Conservation (phyloP, 2,797 vertebrate genomes). For the Pseudopleuronectes americanus region DNA sequence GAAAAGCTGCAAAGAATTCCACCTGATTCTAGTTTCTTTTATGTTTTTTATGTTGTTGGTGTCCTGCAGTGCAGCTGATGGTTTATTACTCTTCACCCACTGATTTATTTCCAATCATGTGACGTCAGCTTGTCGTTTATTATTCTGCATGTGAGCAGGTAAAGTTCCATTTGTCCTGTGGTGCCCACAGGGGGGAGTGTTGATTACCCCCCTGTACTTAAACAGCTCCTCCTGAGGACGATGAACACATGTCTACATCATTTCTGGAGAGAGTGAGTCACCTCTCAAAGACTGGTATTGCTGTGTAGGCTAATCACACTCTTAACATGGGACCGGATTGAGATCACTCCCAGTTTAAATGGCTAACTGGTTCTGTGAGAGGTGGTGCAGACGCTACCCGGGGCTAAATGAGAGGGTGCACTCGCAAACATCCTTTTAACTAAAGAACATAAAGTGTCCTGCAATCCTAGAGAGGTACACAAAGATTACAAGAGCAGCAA, state of each 20-base stretch:
- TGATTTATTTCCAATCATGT: conserved; percentile 48
- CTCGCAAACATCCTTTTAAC: too few species aligned
- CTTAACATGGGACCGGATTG: too few species aligned
- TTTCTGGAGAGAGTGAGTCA: conserved; percentile 55
- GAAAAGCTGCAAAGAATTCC: conserved; percentile 16
- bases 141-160: conserved; percentile 33
- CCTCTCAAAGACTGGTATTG: conserved; percentile 22
- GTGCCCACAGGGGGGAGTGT: conserved; percentile 11
- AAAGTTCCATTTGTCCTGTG: conserved; percentile 27
- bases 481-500: too few species aligned
- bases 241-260: conserved; percentile 47
- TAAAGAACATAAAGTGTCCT: too few species aligned
- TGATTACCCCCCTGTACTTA: conserved; percentile 1
- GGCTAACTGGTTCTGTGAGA: too few species aligned
- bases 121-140: conserved; percentile 22
- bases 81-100: conserved; percentile 27
- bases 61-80: conserved; percentile 33
- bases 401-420: too few species aligned
- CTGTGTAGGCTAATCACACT: conserved; percentile 5
- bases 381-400: too few species aligned
- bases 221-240: conserved; percentile 25
- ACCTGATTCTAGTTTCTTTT: conserved; percentile 19
- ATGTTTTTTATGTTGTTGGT: conserved; percentile 2
- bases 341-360: too few species aligned
- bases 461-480: too few species aligned